Evolutionary conservation across 35 echinoderm and acorn worm genomes (phyloP).

Genomic region (Lytechinus pictus): DNA sequence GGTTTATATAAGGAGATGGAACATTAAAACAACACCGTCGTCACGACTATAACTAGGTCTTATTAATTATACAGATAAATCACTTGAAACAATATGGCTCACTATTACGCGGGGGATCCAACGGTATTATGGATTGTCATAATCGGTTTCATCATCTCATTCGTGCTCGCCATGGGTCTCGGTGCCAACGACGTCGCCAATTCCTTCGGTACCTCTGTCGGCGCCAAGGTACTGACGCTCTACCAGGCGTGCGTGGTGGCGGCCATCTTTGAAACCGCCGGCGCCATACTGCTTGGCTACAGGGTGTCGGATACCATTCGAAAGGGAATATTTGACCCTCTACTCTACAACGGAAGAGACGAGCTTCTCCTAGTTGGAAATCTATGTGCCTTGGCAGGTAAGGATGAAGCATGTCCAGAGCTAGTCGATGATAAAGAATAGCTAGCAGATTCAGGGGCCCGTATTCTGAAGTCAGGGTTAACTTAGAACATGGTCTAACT

Average conservation of each 20-base stretch:
- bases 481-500: too few species aligned
- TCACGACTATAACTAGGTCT: background rate
- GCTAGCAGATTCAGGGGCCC: too few species aligned
- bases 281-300: conserved; percentile 64
- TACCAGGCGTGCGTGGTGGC: conserved; percentile 64
- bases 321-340: conserved; percentile 61
- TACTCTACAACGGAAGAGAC: conserved; percentile 61
- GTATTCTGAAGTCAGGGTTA: too few species aligned
- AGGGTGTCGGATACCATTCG: conserved; percentile 78
- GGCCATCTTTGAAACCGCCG: conserved; percentile 70
- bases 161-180: conserved; percentile 71
- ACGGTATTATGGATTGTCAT: conserved; percentile 69
- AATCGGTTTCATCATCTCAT: conserved; percentile 66
- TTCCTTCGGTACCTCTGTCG: conserved; percentile 78
- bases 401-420: background rate
- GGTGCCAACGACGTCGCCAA: conserved; percentile 80
- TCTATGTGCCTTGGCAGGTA: conserved; percentile 69
- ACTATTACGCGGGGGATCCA: conserved; percentile 37
- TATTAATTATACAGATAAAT: background rate
- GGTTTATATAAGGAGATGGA: too few species aligned
- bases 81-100: background rate
- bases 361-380: conserved; percentile 74
- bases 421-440: too few species aligned
- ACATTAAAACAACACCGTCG: too few species aligned
- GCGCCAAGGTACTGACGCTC: conserved; percentile 67